These are phyloP conservation scores for Bhutanitis thaidina DNA, from an alignment of 2,888 invertebrate species.

Conservation along the genomic window DNA sequence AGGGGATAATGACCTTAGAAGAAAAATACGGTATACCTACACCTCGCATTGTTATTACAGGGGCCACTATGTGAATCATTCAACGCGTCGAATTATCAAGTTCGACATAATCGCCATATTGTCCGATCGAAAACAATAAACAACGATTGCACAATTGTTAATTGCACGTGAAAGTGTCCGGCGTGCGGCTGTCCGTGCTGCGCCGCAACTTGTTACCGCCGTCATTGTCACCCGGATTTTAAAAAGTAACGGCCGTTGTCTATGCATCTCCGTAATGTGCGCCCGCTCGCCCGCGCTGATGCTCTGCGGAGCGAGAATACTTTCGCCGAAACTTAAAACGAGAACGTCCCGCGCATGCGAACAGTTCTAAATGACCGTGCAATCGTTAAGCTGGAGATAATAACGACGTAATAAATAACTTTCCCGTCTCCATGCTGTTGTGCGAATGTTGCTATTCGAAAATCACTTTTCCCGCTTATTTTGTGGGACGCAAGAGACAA, in stretches of 20 bases:
- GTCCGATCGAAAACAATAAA: not conserved
- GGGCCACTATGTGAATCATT: too few species aligned
- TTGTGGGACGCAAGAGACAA: not conserved
- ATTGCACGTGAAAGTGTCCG: slow-evolving; percentile 1
- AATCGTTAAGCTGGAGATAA: slow-evolving; percentile 19
- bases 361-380: slow-evolving; percentile 16
- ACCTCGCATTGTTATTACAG: too few species aligned
- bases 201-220: not conserved
- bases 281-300: not conserved
- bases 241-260: not conserved
- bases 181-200: not conserved
- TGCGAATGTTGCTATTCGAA: not conserved
- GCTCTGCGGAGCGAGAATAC: slow-evolving; percentile 10
- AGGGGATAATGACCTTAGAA: too few species aligned
- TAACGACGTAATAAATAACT: slow-evolving; percentile 19
- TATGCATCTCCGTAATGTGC: too few species aligned
- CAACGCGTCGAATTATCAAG: not conserved
- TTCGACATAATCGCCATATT: not conserved
- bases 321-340: slow-evolving; percentile 19
- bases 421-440: slow-evolving; percentile 9
- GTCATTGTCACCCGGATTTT: slow-evolving; percentile 2
- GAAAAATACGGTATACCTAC: too few species aligned
- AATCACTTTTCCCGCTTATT: not conserved
- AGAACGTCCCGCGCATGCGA: slow-evolving; percentile 14
- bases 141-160: not conserved